Conservation (phyloP, 1,140 invertebrate genomes). For the Spodoptera litura region DNA sequence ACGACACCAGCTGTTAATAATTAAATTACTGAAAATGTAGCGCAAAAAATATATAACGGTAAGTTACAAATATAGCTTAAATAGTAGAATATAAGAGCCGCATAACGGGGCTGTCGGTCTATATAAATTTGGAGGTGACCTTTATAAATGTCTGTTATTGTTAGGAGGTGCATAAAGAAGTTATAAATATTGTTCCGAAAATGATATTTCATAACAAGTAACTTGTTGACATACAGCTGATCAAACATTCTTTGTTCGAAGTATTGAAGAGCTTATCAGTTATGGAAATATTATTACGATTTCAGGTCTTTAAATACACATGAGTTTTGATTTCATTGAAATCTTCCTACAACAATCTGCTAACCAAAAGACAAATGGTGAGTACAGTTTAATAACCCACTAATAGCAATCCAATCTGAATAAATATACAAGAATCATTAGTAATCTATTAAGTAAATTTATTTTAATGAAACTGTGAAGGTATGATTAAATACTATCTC, state of each 20-base stretch:
- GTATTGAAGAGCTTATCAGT: slow-evolving; percentile 43
- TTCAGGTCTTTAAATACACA: slow-evolving; percentile 39
- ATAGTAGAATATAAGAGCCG: slow-evolving; percentile 7
- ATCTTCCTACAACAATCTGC: slow-evolving; percentile 9
- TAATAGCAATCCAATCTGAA: neutral
- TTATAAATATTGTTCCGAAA: slow-evolving; percentile 21
- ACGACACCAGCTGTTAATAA: neutral
- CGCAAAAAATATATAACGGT: slow-evolving; percentile 37
- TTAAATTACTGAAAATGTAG: slow-evolving; percentile 35
- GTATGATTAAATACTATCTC: too few species aligned
- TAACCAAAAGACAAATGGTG: slow-evolving; percentile 29
- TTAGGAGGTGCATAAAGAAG: neutral
- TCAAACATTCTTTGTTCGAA: slow-evolving; percentile 45
- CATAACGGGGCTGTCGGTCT: neutral
- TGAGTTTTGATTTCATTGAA: slow-evolving; percentile 19
- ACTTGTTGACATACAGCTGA: slow-evolving; percentile 45
- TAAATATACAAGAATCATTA: neutral
- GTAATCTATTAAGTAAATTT: slow-evolving; percentile 1
- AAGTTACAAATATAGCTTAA: slow-evolving; percentile 18
- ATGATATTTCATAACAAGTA: slow-evolving; percentile 37
- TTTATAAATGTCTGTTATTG: neutral
- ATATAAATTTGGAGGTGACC: slow-evolving; percentile 38
- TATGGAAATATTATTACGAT: slow-evolving; percentile 40
- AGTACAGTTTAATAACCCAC: slow-evolving; percentile 25
- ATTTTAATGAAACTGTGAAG: too few species aligned